Base-by-base conservation (phyloP, 92 coral and sea anemone species). In the Palythoa caribaeorum region DNA sequence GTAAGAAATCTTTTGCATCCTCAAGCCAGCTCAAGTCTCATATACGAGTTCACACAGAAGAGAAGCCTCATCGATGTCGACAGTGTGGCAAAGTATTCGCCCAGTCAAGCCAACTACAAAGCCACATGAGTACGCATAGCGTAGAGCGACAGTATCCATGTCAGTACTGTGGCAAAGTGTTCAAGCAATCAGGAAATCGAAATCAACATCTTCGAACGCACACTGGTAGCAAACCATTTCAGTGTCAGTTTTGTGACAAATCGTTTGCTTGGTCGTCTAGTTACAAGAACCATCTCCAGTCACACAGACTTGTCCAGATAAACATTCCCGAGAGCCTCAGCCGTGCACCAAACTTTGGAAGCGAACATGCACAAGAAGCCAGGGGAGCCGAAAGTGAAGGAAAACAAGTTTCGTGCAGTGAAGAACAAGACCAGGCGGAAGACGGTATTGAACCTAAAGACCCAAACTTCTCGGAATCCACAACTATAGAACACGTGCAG, bases 231-330 rank as follows among this genome's bases (percentile, higher is more conserved):
- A 81, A 81, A 81, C 86, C 86, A 0, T 81, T 81, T 68, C 86
- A 81, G 19, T 81, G 86, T 50, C 76, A 81, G 44, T 16, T 39
- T 69, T 81, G 86, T 66, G 74, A 81, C 73, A 81, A 66, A 60
- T 65, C 86, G 12, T 81, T 81, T n/a, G 86, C 86, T 50, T 81
- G 86, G 86, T 81, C 86, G 3, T 81, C 86, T 37, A 81, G 86
- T 66, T 81, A 81, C 75, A 81, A 81, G 60, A 65, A 69, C 63
- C 86, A 81, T 81, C 86, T 81, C 39, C 86, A 69, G 57, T 81
- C 76, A 14, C 86, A 81, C 74, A 50, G 66, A 6, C 21, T 48
- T 17, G 86, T 28, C 35, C 60, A 44, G 8, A 12, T 36, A 68
- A 68, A 81, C 15, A 44, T 63, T 60, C 59, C 86, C 0, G 86